Evolutionary conservation across 2,113 vertebrate genomes (phyloP), one percentile per base, ranked within the genome.

Genomic region (Suncus etruscus): DNA sequence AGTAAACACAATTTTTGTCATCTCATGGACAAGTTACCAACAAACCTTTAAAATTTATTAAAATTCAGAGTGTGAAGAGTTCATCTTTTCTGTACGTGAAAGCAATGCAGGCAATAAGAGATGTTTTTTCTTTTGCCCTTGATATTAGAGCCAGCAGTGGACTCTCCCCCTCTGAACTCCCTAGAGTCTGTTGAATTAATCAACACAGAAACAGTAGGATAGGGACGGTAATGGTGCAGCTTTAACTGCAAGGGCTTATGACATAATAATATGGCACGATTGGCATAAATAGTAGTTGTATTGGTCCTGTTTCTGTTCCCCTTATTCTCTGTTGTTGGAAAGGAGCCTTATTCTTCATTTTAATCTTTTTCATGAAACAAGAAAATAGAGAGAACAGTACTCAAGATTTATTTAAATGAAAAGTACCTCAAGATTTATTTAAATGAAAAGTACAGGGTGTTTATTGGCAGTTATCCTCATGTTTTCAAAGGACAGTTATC

Each of bases 51-150:
- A 77, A 66, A 15, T 77, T 45, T 3, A 27, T 66, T 10, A 27
- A 66, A 27, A 10, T 66, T 11, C 54, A 4, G 7, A 1, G 47
- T 1, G 16, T 1, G 2, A 29, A 8, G 47, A 6, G 14, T 6
- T 3, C 0, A 2, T 25, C 1, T 0, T 0, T 68, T 8, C 1
- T 0, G 3, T 16, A 18, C 22, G n/a, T 2, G 1, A 48, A 47
- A 0, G 29, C 31, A 0, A 47, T 11, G 27, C 10, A 1, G 8
- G 22, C 12, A 5, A 9, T 3, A 22, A 61, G 58, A 4, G 31
- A 14, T 1, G 15, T 29, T 31, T 15, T 15, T 4, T 63, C 45
- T 3, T 32, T 24, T 47, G 45, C 61, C n/a, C 15, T 10, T 1
- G 27, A 8, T 0, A 3, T 1, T 1, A 4, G 15, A 16, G 12